Conservation (phyloP, 1,140 invertebrate genomes). For the Hypothenemus hampei region DNA sequence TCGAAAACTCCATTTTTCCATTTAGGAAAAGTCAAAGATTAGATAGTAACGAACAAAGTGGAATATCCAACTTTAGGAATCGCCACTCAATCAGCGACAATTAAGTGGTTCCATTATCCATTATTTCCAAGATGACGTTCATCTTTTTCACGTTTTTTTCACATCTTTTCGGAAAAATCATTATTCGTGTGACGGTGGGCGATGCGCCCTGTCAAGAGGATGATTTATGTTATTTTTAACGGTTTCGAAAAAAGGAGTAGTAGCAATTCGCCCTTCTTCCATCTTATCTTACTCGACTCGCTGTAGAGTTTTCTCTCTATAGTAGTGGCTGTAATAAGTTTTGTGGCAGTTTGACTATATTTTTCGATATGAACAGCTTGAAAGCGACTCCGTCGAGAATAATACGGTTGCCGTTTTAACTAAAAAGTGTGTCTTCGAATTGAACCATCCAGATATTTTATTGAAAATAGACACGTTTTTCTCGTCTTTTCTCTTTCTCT, state of each 20-base stretch:
- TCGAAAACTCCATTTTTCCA: too few species aligned
- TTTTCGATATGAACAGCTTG: constrained; percentile 2
- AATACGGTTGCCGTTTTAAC: not conserved
- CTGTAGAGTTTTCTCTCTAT: constrained; percentile 18
- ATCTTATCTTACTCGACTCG: constrained; percentile 21
- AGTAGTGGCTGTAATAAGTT: constrained; percentile 24
- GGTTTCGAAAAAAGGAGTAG: constrained; percentile 12
- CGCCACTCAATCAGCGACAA: too few species aligned
- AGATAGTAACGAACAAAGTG: too few species aligned
- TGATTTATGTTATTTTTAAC: constrained; percentile 27
- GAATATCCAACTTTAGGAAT: too few species aligned
- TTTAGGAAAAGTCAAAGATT: too few species aligned
- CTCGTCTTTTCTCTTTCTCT: too few species aligned
- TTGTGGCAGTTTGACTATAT: constrained; percentile 9
- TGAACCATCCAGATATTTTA: too few species aligned
- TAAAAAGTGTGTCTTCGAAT: too few species aligned
- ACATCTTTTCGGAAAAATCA: too few species aligned
- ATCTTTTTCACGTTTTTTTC: too few species aligned
- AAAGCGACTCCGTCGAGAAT: not conserved
- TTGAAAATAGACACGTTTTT: too few species aligned
- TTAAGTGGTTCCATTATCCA: too few species aligned
- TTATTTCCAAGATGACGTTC: constrained; percentile 21
- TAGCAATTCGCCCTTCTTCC: constrained; percentile 12
- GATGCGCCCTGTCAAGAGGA: constrained; percentile 17
- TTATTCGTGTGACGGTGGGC: constrained; percentile 21